These are phyloP conservation scores for Ellobius talpinus DNA, from an alignment of 2,113 vertebrate species.

Conservation along the genomic window DNA sequence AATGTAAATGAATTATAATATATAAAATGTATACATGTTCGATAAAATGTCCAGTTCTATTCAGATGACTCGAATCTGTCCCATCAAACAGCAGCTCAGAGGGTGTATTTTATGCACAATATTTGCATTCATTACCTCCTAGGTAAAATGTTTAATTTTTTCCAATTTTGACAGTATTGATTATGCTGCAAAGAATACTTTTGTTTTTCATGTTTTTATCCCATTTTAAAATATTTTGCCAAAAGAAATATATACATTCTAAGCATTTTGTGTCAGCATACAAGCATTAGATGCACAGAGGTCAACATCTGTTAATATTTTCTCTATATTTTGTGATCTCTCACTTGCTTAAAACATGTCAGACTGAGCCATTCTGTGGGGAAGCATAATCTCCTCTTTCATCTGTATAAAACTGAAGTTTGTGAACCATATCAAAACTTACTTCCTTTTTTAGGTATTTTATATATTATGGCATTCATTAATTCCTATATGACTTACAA, in stretches of 20 bases:
- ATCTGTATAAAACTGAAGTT: neutral
- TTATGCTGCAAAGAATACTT: neutral
- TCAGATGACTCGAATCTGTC: neutral
- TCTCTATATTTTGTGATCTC: neutral
- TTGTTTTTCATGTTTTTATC: neutral
- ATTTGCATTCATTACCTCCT: neutral
- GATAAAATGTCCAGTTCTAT: neutral
- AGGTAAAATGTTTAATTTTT: constrained; percentile 21
- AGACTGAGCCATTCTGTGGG: neutral
- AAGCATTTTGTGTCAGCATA: neutral
- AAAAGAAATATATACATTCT: neutral
- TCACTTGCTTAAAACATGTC: neutral
- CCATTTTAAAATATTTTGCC: neutral
- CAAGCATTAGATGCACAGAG: neutral
- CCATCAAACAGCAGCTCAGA: neutral
- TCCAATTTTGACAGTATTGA: neutral
- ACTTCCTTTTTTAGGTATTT: neutral
- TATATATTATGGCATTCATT: neutral
- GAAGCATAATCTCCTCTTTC: neutral
- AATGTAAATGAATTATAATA: neutral
- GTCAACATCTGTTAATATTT: neutral
- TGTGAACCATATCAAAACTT: neutral
- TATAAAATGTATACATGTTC: neutral
- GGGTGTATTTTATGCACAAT: neutral
- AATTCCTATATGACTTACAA: neutral